These are phyloP conservation scores for Drosophila hamatofila DNA, from an alignment of 2,888 invertebrate species.

Conservation along the genomic window DNA sequence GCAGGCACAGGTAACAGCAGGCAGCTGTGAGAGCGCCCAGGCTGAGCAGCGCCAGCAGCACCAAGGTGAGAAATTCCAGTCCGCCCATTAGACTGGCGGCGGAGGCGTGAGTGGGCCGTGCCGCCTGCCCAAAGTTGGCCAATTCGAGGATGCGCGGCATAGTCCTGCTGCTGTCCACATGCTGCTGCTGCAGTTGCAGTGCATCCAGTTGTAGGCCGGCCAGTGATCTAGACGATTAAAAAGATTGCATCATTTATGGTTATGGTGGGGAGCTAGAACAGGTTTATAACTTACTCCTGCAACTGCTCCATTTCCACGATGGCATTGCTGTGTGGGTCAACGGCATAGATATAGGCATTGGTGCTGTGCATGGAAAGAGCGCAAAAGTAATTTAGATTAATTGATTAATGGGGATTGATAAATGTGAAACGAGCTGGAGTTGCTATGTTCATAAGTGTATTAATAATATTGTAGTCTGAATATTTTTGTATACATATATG, in stretches of 20 bases:
- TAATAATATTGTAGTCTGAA: no score
- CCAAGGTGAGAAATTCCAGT: slow-evolving; percentile 92
- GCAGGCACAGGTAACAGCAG: slow-evolving; percentile 91
- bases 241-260: not conserved
- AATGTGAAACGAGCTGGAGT: not conserved
- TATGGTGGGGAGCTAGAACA: not conserved
- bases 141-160: slow-evolving; percentile 89
- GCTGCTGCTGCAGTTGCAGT: slow-evolving; percentile 68
- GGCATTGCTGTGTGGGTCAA: slow-evolving; percentile 92
- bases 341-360: slow-evolving; percentile 93
- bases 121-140: slow-evolving; percentile 83
- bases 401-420: not conserved
- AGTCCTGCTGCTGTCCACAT: slow-evolving; percentile 84
- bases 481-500: no score
- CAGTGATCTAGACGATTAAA: slow-evolving; percentile 86
- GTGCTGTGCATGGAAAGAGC: slow-evolving; percentile 87
- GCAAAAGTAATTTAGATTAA: not conserved
- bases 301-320: slow-evolving; percentile 92
- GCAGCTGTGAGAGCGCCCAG: slow-evolving; percentile 92
- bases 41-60: slow-evolving; percentile 92
- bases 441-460: no score
- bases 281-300: slow-evolving; percentile 88
- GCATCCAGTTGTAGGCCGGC: slow-evolving; percentile 78
- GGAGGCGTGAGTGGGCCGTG: slow-evolving; percentile 83
- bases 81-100: slow-evolving; percentile 87